A percentile compares a stretch with the other conserved stretches of the same genome.
phyloP scores from a whole-genome alignment of 2,888 invertebrate species.

The Drosophila leonis region DNA sequence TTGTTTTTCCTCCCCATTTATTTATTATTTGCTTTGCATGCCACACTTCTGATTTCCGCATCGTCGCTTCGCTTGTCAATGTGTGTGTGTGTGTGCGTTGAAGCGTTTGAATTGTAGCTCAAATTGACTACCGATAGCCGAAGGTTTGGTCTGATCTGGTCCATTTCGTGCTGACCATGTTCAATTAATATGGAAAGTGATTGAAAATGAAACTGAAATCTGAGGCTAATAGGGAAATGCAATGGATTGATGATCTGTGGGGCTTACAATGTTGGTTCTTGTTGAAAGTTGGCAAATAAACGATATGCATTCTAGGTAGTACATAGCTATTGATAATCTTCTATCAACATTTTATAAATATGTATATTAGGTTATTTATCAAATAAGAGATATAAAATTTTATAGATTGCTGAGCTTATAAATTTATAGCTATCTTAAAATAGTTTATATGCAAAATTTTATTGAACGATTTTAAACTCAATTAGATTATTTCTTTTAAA shows the following conservation, averaged over 20 bases:
- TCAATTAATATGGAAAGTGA: conserved; percentile 66
- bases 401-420: too few species aligned
- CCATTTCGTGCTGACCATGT: conserved; percentile 50
- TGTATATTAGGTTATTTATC: too few species aligned
- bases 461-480: too few species aligned
- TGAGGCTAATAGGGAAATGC: conserved; percentile 3
- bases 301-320: neutral
- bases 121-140: conserved; percentile 15
- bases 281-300: neutral
- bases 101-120: conserved; percentile 33
- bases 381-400: too few species aligned
- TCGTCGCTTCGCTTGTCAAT: conserved; percentile 43
- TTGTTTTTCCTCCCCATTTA: conserved; percentile 5
- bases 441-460: too few species aligned
- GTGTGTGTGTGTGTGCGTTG: conserved; percentile 38
- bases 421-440: too few species aligned
- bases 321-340: too few species aligned
- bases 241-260: neutral
- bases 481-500: too few species aligned
- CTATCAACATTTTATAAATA: too few species aligned
- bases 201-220: conserved; percentile 57
- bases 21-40: conserved; percentile 33
- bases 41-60: conserved; percentile 74
- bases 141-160: conserved; percentile 19
- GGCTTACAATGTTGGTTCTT: neutral